A percentile compares a stretch with the other conserved stretches of the same genome.
These are phyloP conservation scores for Erebia ligea DNA, from an alignment of 2,888 invertebrate genomes.

Conservation along the genomic window DNA sequence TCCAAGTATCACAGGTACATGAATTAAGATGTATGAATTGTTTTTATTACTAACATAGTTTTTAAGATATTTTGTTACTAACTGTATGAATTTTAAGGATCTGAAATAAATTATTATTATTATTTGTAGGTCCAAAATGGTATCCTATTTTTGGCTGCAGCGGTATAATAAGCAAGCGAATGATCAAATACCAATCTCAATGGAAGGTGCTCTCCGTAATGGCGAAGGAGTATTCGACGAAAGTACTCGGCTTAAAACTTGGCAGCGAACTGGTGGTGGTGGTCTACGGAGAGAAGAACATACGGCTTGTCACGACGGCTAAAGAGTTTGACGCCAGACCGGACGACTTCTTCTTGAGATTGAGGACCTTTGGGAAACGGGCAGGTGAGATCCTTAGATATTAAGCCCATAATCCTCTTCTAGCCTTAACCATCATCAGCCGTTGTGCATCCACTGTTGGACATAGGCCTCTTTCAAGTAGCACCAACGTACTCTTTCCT, in stretches of 20 bases:
- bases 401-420: not conserved
- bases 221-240: conserved; percentile 81
- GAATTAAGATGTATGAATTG: no score
- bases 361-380: conserved; percentile 86
- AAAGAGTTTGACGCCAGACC: conserved; percentile 88
- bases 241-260: conserved; percentile 86
- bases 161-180: conserved; percentile 52
- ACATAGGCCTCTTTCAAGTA: no score
- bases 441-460: no score
- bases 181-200: conserved; percentile 65
- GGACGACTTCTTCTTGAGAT: conserved; percentile 86
- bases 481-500: no score
- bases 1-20: no score
- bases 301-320: conserved; percentile 83
- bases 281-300: conserved; percentile 84
- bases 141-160: conserved; percentile 68
- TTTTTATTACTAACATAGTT: no score
- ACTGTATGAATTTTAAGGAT: no score
- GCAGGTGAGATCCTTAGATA: conserved; percentile 75
- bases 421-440: no score
- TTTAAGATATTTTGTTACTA: no score
- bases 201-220: conserved; percentile 85
- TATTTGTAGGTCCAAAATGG: conserved; percentile 71
- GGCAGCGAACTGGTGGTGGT: conserved; percentile 85
- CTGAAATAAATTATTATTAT: not conserved